phyloP scores from a whole-genome alignment of 1,140 invertebrate genomes.

The Drosophila hydei region DNA sequence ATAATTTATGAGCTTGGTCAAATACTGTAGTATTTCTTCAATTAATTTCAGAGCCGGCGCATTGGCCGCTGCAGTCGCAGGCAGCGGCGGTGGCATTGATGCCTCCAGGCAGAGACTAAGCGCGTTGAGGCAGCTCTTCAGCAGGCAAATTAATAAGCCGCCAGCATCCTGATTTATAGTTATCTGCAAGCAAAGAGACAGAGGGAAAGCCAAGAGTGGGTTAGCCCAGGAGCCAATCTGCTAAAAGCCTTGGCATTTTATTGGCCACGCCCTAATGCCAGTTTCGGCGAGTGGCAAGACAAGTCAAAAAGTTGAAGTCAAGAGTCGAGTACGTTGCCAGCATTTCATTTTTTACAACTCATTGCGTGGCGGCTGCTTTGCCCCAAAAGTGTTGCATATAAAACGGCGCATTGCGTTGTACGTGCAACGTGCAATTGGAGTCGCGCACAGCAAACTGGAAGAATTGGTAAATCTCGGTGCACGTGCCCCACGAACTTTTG shows the following conservation, averaged over 20 bases:
- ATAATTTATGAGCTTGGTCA: constrained; percentile 88
- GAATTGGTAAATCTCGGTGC: constrained; percentile 67
- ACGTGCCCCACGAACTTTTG: constrained; percentile 73
- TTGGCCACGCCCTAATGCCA: constrained; percentile 51
- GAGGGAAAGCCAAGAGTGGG: not conserved
- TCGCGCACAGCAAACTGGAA: constrained; percentile 11
- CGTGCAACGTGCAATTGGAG: constrained; percentile 56
- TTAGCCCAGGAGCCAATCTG: constrained; percentile 18
- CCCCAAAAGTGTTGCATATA: constrained; percentile 74
- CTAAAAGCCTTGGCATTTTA: constrained; percentile 26
- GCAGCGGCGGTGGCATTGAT: constrained; percentile 10
- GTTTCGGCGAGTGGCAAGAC: constrained; percentile 19
- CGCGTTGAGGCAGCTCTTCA: constrained; percentile 84
- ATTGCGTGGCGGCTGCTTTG: constrained; percentile 47
- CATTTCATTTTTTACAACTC: constrained; percentile 69
- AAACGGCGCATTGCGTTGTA: constrained; percentile 73
- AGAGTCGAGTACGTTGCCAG: constrained; percentile 65
- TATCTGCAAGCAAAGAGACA: constrained; percentile 83
- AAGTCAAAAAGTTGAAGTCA: constrained; percentile 53
- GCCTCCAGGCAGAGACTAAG: constrained; percentile 73
- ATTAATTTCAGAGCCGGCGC: constrained; percentile 84
- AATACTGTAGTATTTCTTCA: constrained; percentile 91
- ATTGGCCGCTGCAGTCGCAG: constrained; percentile 20
- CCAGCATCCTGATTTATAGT: constrained; percentile 88
- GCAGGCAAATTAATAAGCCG: constrained; percentile 88